Conservation (phyloP, 2,113 vertebrate genomes). For the Recurvirostra avosetta region DNA sequence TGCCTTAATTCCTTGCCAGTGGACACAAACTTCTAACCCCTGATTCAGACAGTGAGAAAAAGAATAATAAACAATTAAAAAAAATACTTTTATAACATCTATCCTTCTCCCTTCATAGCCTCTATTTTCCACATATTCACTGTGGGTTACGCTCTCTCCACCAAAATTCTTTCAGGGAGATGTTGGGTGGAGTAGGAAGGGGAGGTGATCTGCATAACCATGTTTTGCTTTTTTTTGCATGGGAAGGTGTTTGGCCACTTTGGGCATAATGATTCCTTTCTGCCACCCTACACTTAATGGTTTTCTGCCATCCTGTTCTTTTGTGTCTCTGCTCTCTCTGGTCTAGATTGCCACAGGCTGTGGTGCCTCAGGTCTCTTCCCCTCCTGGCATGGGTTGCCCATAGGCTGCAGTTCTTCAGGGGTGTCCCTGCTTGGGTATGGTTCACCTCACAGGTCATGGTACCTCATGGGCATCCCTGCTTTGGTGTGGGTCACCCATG, state of each 20-base stretch:
- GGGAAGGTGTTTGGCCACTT: background rate
- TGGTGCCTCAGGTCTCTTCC: background rate
- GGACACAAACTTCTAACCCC: background rate
- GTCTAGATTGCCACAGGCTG: background rate
- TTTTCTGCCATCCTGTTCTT: background rate
- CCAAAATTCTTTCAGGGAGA: background rate
- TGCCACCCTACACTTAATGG: background rate
- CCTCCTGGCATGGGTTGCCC: background rate
- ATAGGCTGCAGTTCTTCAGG: background rate
- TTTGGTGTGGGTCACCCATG: background rate
- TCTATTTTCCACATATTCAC: background rate
- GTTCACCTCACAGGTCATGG: background rate
- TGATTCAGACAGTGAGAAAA: background rate
- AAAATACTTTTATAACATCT: background rate
- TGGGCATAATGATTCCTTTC: background rate
- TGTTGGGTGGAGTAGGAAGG: fast-evolving
- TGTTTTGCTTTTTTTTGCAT: background rate
- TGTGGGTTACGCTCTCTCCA: background rate
- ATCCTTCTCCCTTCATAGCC: background rate
- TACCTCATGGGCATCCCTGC: background rate
- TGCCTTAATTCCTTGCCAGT: background rate
- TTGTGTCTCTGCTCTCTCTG: background rate
- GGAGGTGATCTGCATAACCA: background rate
- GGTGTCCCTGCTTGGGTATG: background rate
- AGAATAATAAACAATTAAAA: background rate